Base-by-base conservation (phyloP, 1,140 invertebrate genomes). In the Hestina assimilis region DNA sequence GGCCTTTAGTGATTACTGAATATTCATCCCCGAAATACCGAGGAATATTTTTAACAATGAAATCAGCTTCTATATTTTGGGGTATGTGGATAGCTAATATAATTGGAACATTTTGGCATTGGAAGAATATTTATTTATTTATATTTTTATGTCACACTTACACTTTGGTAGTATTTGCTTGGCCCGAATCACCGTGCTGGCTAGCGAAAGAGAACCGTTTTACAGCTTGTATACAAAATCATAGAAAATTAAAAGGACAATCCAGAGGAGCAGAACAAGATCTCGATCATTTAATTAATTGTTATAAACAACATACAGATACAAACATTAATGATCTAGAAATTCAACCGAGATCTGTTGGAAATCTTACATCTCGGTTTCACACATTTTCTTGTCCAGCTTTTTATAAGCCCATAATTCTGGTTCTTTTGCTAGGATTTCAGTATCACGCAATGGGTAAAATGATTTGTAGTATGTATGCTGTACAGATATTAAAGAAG, bases 401-500 rank as follows among this genome's bases (percentile, higher is more conserved):
- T 8, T 72, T 75, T 55, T 72, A 72, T 38, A 63, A 62, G 28
- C 67, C 72, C 1, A 28, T 63, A 6, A 42, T 55, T 0, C 26
- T 75, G 9, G 56, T 59, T 2, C 15, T 60, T 28, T 9, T 63
- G 12, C 45, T 66, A 19, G 35, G 38, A 1, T 7, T 54, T 3
- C 57, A 55, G n/a, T 69, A 63, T 24, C 21, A 58, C 11, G 48
- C 64, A 1, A 63, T 63, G 17, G 73, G 70, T 0, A 73, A 76
- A 62, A 40, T 68, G 3, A 41, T 74, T 4, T 73, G 56, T 52
- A 61, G 59, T 24, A 46, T 69, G 0, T 76, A 72, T n/a, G 68
- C 66, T 8, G 42, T 72, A 23, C 68, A 76, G 28, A 67, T 76
- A 24, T 50, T 76, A 6, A 71, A 76, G 41, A 73, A 58, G 29